Evolutionary conservation across 1,140 invertebrate species (phyloP).

Genomic region (Drosophila trapezifrons): DNA sequence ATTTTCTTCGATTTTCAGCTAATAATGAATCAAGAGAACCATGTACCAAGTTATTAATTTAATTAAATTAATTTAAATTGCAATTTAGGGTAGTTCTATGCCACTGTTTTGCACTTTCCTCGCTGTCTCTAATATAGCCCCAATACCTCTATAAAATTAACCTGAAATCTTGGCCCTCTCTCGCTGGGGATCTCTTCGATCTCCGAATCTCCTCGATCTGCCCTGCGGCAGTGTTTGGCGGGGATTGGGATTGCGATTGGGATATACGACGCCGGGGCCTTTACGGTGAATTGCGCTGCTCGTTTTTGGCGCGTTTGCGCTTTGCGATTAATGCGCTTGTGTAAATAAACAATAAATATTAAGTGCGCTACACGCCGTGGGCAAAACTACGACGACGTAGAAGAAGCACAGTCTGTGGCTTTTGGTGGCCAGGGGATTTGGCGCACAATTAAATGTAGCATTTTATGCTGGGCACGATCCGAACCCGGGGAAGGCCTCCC

Average conservation of each 20-base stretch:
- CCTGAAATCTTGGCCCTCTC: slow-evolving; percentile 30
- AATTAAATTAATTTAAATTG: neutral
- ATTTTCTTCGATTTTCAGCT: no score
- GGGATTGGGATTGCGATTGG: slow-evolving; percentile 23
- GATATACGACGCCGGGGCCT: slow-evolving; percentile 40
- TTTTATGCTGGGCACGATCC: slow-evolving; percentile 68
- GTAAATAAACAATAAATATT: slow-evolving; percentile 83
- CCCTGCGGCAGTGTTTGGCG: slow-evolving; percentile 16
- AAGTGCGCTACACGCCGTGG: slow-evolving; percentile 73
- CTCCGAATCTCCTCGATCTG: slow-evolving; percentile 14
- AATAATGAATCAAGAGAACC: no score
- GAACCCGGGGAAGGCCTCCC: slow-evolving; percentile 23
- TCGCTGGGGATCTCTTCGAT: slow-evolving; percentile 18
- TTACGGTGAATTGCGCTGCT: slow-evolving; percentile 70
- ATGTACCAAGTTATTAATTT: no score
- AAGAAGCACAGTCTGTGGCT: slow-evolving; percentile 18
- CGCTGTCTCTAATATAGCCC: slow-evolving; percentile 23
- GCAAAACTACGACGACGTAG: slow-evolving; percentile 43
- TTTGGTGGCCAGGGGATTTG: slow-evolving; percentile 16
- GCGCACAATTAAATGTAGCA: slow-evolving; percentile 67
- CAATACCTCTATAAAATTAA: slow-evolving; percentile 21
- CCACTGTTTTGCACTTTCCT: slow-evolving; percentile 38
- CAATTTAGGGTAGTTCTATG: neutral
- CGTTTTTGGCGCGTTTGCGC: slow-evolving; percentile 77
- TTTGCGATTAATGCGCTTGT: slow-evolving; percentile 80